Evolutionary conservation across 2,888 invertebrate genomes (phyloP).

Genomic region (Dione vanillae): DNA sequence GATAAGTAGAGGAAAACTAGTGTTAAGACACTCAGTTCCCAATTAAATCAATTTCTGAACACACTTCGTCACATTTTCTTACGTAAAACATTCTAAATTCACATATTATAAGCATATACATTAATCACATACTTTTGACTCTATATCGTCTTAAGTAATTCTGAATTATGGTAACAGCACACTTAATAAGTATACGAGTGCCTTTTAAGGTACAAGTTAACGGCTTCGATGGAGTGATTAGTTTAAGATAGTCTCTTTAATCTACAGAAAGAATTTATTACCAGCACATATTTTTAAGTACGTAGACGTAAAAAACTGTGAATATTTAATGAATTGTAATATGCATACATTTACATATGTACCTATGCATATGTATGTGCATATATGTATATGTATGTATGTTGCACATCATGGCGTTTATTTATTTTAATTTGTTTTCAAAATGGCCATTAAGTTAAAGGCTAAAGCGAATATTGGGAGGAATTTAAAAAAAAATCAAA

Average conservation of each 20-base stretch:
- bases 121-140: conserved; percentile 7
- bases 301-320: conserved; percentile 6
- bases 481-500: too few species aligned
- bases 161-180: conserved; percentile 20
- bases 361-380: not conserved
- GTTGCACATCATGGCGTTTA: not conserved
- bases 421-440: not conserved
- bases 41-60: not conserved
- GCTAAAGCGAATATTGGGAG: too few species aligned
- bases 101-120: conserved; percentile 2
- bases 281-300: conserved; percentile 16
- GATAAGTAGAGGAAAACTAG: too few species aligned
- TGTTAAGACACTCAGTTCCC: too few species aligned
- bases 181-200: conserved; percentile 15
- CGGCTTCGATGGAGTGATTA: conserved; percentile 27
- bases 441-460: not conserved
- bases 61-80: not conserved
- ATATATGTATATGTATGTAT: not conserved
- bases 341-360: not conserved
- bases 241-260: conserved; percentile 16
- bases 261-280: conserved; percentile 17
- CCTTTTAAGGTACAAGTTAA: conserved; percentile 5
- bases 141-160: conserved; percentile 3
- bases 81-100: not conserved
- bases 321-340: not conserved